A percentile compares a stretch with the other conserved stretches of the same genome.
These are phyloP conservation scores for Drosophila paracracens DNA, from an alignment of 2,888 invertebrate genomes.

Conservation along the genomic window DNA sequence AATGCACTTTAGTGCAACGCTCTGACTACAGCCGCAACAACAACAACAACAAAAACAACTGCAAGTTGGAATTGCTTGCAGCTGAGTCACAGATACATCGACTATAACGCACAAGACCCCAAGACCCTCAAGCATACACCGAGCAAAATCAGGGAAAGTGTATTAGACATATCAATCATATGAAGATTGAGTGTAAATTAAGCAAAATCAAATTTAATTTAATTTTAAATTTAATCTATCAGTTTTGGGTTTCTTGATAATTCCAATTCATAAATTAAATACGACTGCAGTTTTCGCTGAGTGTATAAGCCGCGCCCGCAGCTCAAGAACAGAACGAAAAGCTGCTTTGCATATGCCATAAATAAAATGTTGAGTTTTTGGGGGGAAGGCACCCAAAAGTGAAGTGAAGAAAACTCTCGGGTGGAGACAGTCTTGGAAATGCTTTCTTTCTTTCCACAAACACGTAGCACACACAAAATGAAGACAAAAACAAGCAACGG, in stretches of 20 bases:
- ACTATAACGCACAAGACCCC: conserved; percentile 46
- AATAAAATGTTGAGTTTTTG: conserved; percentile 49
- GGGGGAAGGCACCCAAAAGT: conserved; percentile 12
- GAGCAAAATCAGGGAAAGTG: conserved; percentile 14
- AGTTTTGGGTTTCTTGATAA: neutral
- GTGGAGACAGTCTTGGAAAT: conserved; percentile 50
- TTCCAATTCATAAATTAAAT: neutral
- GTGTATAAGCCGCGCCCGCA: conserved; percentile 44
- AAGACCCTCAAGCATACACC: conserved; percentile 46
- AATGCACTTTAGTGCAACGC: conserved; percentile 68
- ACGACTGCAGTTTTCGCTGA: conserved; percentile 14
- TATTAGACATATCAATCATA: neutral
- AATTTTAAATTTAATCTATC: neutral
- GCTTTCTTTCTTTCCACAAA: conserved; percentile 68
- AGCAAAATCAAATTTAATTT: neutral
- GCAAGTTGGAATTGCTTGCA: conserved; percentile 49
- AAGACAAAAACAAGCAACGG: conserved; percentile 24
- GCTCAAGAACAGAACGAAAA: conserved; percentile 46
- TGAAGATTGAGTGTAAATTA: neutral
- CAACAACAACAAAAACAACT: conserved; percentile 40
- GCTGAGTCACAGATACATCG: conserved; percentile 67
- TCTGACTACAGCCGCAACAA: conserved; percentile 33
- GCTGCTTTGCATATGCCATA: conserved; percentile 76
- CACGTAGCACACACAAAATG: conserved; percentile 59
- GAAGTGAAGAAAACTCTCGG: conserved; percentile 40